A percentile compares a stretch with the other conserved stretches of the same genome.
phyloP scores from a whole-genome alignment of 2,888 invertebrate species.

The Phlogophora meticulosa region DNA sequence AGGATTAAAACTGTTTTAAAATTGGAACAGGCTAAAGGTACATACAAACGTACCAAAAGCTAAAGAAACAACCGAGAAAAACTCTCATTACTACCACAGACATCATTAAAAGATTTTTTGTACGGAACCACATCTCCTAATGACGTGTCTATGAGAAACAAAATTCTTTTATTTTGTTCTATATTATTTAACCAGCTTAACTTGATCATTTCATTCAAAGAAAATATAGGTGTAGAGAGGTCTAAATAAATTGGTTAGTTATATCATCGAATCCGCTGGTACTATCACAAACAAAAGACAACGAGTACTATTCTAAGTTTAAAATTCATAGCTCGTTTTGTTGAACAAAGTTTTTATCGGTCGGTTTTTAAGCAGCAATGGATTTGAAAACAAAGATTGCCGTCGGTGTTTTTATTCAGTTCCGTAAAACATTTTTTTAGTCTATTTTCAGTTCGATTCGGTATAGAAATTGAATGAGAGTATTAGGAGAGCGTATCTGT shows the following conservation, averaged over 20 bases:
- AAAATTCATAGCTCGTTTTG: constrained; percentile 52
- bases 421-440: constrained; percentile 41
- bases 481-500: constrained; percentile 37
- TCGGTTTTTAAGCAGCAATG: constrained; percentile 2
- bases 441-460: constrained; percentile 47
- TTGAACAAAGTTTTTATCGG: fast-evolving
- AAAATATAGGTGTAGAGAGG: constrained; percentile 14
- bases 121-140: constrained; percentile 69
- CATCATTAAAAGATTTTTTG: constrained; percentile 63
- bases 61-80: constrained; percentile 38
- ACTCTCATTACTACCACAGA: constrained; percentile 45
- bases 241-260: constrained; percentile 63
- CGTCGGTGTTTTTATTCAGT: constrained; percentile 22
- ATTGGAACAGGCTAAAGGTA: background rate
- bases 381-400: background rate
- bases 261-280: constrained; percentile 68
- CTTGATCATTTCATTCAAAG: constrained; percentile 36
- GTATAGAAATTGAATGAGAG: constrained; percentile 49
- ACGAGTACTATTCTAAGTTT: constrained; percentile 8
- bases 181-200: constrained; percentile 54
- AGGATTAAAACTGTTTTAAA: too few species aligned
- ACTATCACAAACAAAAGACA: constrained; percentile 35
- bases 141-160: constrained; percentile 54
- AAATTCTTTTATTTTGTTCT: constrained; percentile 70
- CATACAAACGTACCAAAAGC: constrained; percentile 10